Evolutionary conservation across 2,888 invertebrate species (phyloP), one percentile per base, ranked within the genome.

Genomic region (Plusia festucae): DNA sequence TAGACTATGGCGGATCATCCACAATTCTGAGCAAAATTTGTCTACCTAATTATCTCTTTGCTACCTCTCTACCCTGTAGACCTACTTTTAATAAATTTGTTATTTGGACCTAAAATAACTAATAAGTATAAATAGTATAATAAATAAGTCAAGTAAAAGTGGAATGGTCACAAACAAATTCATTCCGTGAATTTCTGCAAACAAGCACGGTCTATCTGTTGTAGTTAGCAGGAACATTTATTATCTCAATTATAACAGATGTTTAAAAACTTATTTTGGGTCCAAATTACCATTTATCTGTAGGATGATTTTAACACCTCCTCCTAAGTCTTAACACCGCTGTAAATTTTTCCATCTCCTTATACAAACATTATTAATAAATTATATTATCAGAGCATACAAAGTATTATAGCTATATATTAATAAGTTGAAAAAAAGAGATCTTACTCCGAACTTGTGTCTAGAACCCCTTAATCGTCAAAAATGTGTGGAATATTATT

Each of bases 11-110:
- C 68, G 51, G 15, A 6, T 60, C 78, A 73, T 54, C 76, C 81
- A 81, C 74, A 78, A 70, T 63, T 72, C 79, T 20, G 56, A 70
- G 55, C 76, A 70, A n/a, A 69, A 52, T 65, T 78, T 77, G 64
- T 52, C 79, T 79, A 79, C 27, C 61, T 78, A 71, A 61, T 60
- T 59, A 66, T 24, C 53, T 54, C 40, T 60, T 61, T 60, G 40
- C 49, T 49, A 51, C 46, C 53, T 34, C 1, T 34, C 59, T 65
- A 76, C 76, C 76, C 76, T 76, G 76, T 77, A 61, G 44, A 30
- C 73, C 58, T 72, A 16, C 44, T 32, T 54, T 20, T 18, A 32
- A 49, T 44, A 56, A 40, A 52, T n/a, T n/a, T 22, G 6, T 16
- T 7, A 7, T 51, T 30, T 22, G 24, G 18, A 44, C 5, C 24